Percentiles rank a stretch among this genome's conserved stretches.
These are phyloP conservation scores for Odontocolon sp. DNA, from an alignment of 2,888 invertebrate genomes.

Conservation along the genomic window DNA sequence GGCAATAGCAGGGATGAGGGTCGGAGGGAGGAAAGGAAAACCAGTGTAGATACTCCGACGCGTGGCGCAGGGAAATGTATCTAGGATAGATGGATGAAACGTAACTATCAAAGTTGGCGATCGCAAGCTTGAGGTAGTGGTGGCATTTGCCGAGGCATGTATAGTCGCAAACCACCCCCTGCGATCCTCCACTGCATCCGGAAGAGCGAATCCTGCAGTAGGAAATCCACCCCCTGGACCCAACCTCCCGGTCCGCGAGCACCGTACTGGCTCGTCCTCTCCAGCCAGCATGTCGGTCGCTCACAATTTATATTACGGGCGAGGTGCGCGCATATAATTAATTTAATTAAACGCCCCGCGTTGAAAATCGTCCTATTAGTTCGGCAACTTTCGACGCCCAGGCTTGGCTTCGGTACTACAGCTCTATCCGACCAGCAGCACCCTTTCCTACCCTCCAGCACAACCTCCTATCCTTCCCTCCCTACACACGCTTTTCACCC, in stretches of 20 bases:
- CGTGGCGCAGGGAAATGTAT: conserved; percentile 72
- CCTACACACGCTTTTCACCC: conserved; percentile 15
- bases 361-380: conserved; percentile 77
- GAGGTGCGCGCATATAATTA: conserved; percentile 80
- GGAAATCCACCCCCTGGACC: no score
- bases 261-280: conserved; percentile 38
- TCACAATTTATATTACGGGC: conserved; percentile 79
- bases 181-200: conserved; percentile 50
- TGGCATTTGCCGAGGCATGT: conserved; percentile 65
- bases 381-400: conserved; percentile 74
- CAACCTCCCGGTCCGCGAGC: conserved; percentile 36
- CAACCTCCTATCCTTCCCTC: no score
- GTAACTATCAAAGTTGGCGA: conserved; percentile 80
- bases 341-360: conserved; percentile 80
- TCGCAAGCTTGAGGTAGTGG: conserved; percentile 67
- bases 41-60: no score
- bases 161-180: no score
- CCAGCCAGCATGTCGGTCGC: conserved; percentile 65
- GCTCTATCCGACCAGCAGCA: conserved; percentile 31
- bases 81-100: conserved; percentile 77
- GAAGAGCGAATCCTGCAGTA: conserved; percentile 33
- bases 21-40: not conserved
- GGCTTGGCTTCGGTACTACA: conserved; percentile 44
- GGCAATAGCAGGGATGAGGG: not conserved
- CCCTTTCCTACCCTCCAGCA: conserved; percentile 28